Base-by-base conservation (phyloP, 1,140 invertebrate genomes). In the Caerostris extrusa region DNA sequence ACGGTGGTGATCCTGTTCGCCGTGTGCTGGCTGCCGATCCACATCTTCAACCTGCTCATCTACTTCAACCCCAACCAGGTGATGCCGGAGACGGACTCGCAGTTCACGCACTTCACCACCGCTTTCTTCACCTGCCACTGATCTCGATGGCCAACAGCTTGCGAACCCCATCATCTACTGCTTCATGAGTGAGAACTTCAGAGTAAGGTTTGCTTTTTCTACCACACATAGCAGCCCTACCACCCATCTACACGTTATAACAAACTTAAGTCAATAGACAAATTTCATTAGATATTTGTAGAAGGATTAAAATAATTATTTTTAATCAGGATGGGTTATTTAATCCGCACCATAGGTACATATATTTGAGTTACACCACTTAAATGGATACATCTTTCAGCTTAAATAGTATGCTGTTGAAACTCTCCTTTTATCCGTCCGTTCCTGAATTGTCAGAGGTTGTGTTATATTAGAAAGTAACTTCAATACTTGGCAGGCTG, bases 111-210 rank as follows among this genome's bases (percentile, higher is more conserved):
- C 8, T 96, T 96, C 95, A 95, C 95, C n/a, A 94, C 95, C 53
- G 95, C 95, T 14, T 97, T 96, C 95, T 96, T 96, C 94, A 94
- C 95, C 55, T 96, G 96, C 88, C 96, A 97, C 94, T 97, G 96
- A 94, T 97, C 8, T 96, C 97, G 56, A 97, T 97, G 96, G 96
- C 97, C 6, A 98, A 98, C 96, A 98, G 97, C 10, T 98, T 98
- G 97, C 98, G 94, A 98, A 99, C 96, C 98, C 98, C 0, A 97
- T 98, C 81, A 97, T 98, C 5, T 98, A 98, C 95, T 98, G 98
- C 95, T 97, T 98, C 95, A 98, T 98, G 97, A 98, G 98, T 61
- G 97, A 97, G 60, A 98, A 98, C 96, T 98, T 99, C 95, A 97
- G 98, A 95, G 97, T 97, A 67, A 98, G 95, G 67, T 71, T 77